Evolutionary conservation across 2,888 invertebrate genomes (phyloP).

Genomic region (Eilema griseolum): DNA sequence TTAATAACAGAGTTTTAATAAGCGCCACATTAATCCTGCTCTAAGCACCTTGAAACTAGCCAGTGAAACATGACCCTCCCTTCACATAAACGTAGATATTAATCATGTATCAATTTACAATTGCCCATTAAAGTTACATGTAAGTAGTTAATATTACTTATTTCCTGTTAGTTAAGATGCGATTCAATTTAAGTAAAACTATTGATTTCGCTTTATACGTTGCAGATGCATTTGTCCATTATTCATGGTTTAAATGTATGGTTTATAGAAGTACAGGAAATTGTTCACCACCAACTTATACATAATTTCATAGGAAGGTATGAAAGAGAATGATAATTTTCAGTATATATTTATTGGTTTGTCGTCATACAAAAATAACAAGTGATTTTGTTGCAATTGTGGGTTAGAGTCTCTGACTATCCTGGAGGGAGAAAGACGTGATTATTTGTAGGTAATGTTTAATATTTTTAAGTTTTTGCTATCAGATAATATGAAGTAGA

Average conservation of each 20-base stretch:
- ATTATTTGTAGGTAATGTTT: background rate
- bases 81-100: background rate
- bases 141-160: slow-evolving; percentile 6
- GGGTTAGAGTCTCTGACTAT: background rate
- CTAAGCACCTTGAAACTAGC: slow-evolving; percentile 16
- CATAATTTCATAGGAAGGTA: background rate
- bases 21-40: slow-evolving; percentile 21
- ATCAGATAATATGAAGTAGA: background rate
- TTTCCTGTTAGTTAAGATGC: slow-evolving; percentile 15
- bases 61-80: slow-evolving; percentile 6
- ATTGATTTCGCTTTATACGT: background rate
- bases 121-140: slow-evolving; percentile 17
- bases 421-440: too few species aligned
- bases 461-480: background rate
- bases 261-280: slow-evolving; percentile 2
- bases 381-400: too few species aligned
- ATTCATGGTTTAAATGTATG: background rate
- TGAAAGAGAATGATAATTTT: background rate
- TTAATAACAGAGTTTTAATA: slow-evolving; percentile 21
- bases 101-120: slow-evolving; percentile 15
- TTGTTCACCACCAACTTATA: too few species aligned
- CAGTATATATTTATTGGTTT: background rate
- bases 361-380: too few species aligned
- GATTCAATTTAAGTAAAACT: background rate
- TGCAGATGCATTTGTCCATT: slow-evolving; percentile 2